Conservation (phyloP, 2,888 invertebrate genomes). For the Drosophila sordidula region DNA sequence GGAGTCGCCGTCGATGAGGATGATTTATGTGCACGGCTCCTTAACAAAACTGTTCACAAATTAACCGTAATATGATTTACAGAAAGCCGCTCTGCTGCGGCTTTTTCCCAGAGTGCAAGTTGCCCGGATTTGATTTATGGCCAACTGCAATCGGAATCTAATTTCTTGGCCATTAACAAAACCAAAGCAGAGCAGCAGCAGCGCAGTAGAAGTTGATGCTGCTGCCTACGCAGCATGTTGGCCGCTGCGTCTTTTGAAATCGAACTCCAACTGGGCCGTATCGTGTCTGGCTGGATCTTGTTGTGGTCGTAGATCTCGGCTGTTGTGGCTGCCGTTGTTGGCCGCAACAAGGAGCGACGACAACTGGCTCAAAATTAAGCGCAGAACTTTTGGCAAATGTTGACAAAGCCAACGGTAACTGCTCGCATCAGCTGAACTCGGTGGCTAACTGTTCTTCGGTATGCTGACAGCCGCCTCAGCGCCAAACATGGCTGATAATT, state of each 20-base stretch:
- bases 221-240: conserved; percentile 67
- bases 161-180: conserved; percentile 79
- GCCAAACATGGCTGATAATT: conserved; percentile 64
- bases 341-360: conserved; percentile 18
- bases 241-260: conserved; percentile 47
- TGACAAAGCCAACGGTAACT: conserved; percentile 70
- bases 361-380: conserved; percentile 57
- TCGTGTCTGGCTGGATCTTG: conserved; percentile 31
- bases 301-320: conserved; percentile 10
- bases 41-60: conserved; percentile 76
- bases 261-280: conserved; percentile 48
- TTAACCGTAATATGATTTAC: conserved; percentile 76
- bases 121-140: conserved; percentile 70
- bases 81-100: conserved; percentile 54
- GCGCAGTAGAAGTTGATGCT: conserved; percentile 18
- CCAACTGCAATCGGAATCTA: conserved; percentile 75
- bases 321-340: conserved; percentile 17
- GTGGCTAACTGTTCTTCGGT: conserved; percentile 59
- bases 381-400: conserved; percentile 65
- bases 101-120: conserved; percentile 57
- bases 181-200: conserved; percentile 44
- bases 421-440: conserved; percentile 35
- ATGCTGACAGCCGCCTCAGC: conserved; percentile 50
- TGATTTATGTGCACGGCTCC: conserved; percentile 67
- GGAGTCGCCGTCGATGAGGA: conserved; percentile 20